phyloP scores from a whole-genome alignment of 2,797 vertebrate genomes.

The Sebastes hubbsi region DNA sequence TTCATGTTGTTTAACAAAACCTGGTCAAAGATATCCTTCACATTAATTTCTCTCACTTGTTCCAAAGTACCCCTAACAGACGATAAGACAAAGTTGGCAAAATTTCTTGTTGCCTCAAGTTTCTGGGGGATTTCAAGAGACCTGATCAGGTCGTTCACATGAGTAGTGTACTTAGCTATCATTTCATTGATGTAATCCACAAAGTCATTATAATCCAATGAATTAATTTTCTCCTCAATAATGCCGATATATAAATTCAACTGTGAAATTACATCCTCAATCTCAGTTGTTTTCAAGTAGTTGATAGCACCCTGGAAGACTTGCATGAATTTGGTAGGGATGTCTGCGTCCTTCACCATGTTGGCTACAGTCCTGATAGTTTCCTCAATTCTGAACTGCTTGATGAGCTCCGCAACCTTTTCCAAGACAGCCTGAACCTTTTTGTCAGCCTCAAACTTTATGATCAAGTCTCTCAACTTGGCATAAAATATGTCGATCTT shows the following conservation, averaged over 20 bases:
- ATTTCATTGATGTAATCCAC: constrained; percentile 82
- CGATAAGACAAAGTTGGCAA: constrained; percentile 71
- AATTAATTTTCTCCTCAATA: constrained; percentile 76
- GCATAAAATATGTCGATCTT: constrained; percentile 76
- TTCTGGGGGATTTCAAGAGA: constrained; percentile 86
- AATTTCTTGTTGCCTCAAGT: constrained; percentile 73
- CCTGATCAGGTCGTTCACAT: constrained; percentile 81
- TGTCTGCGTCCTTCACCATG: constrained; percentile 76
- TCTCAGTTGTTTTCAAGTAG: constrained; percentile 80
- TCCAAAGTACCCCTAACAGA: constrained; percentile 64
- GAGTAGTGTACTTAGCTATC: constrained; percentile 72
- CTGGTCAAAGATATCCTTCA: constrained; percentile 75
- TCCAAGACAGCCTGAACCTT: constrained; percentile 81
- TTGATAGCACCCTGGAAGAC: constrained; percentile 72
- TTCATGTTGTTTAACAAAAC: constrained; percentile 73
- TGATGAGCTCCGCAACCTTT: constrained; percentile 77
- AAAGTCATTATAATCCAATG: constrained; percentile 87
- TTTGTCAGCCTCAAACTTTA: constrained; percentile 82
- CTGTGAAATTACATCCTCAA: constrained; percentile 79
- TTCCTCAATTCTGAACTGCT: constrained; percentile 83
- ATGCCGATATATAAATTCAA: constrained; percentile 80
- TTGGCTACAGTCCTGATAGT: constrained; percentile 71
- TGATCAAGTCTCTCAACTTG: constrained; percentile 75
- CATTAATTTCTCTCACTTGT: constrained; percentile 76
- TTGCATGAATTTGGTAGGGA: constrained; percentile 70